Conservation (phyloP, 2,113 vertebrate genomes). For the Sprattus sprattus region DNA sequence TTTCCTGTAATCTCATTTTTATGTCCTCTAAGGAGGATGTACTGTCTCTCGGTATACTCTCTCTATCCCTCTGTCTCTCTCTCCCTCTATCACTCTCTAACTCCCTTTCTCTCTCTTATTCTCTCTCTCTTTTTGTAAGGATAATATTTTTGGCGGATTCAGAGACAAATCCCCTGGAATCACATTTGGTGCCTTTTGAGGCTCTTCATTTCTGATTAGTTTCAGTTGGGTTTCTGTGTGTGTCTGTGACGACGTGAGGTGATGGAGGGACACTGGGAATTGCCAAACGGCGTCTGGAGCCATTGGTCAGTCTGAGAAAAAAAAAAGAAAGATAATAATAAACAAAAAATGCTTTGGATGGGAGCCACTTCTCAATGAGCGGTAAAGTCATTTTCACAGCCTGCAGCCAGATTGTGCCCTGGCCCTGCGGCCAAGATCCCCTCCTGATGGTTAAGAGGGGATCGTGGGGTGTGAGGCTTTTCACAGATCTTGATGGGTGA, state of each 20-base stretch:
- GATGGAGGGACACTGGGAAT: conserved; percentile 23
- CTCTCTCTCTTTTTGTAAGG: conserved; percentile 43
- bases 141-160: background rate
- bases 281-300: conserved; percentile 20
- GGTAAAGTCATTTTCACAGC: background rate
- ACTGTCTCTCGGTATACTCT: conserved; percentile 18
- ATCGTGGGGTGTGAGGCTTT: background rate
- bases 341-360: conserved; percentile 18
- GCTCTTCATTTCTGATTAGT: background rate
- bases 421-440: too few relatives aligned
- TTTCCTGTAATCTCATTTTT: conserved; percentile 39
- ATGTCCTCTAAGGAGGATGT: background rate
- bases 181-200: background rate
- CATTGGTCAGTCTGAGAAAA: background rate
- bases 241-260: background rate
- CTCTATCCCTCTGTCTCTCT: background rate
- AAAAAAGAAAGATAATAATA: background rate
- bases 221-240: background rate
- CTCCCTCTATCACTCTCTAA: background rate
- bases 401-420: conserved; percentile 20
- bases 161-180: background rate
- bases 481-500: too few relatives aligned
- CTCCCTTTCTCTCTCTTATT: background rate
- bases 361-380: conserved; percentile 29
- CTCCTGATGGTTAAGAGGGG: too few relatives aligned